phyloP scores from a whole-genome alignment of 2,888 invertebrate genomes.

The Priocnemis perturbator region DNA sequence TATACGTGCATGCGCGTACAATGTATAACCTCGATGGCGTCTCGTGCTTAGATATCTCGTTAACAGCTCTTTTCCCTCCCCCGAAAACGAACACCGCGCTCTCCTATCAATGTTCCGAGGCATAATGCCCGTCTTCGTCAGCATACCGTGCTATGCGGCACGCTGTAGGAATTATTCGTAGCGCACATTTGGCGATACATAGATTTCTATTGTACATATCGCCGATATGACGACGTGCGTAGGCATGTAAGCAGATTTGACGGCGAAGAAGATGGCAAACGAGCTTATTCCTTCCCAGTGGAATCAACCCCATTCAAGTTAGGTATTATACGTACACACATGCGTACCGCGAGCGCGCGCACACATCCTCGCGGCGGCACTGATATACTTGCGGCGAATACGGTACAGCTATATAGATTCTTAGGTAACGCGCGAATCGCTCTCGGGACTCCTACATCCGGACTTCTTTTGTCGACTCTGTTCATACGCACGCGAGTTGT shows the following conservation, averaged over 20 bases:
- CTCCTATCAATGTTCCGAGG: too few relatives aligned
- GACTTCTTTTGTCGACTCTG: too few relatives aligned
- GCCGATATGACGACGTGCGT: neutral
- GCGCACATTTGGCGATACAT: neutral
- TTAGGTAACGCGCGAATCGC: constrained; percentile 65
- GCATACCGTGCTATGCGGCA: too few relatives aligned
- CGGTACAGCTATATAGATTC: constrained; percentile 55
- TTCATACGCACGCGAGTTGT: too few relatives aligned
- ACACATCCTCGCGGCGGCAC: constrained; percentile 3
- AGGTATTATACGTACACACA: neutral
- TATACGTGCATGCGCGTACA: neutral
- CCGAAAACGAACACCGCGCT: neutral
- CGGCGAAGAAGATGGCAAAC: constrained; percentile 14
- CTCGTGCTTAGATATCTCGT: too few relatives aligned
- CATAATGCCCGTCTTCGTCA: too few relatives aligned
- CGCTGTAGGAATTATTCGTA: too few relatives aligned
- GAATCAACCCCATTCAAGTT: too few relatives aligned
- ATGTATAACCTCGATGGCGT: neutral
- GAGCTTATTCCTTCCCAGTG: too few relatives aligned
- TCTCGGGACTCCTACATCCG: constrained; percentile 39
- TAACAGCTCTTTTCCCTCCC: neutral
- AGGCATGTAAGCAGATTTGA: constrained; percentile 19
- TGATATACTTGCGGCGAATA: constrained; percentile 19
- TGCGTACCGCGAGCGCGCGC: neutral
- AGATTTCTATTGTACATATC: neutral